Percentiles rank a stretch among this genome's conserved stretches.
Evolutionary conservation across 2,113 vertebrate genomes (phyloP).

Genomic region (Caloenas nicobarica): DNA sequence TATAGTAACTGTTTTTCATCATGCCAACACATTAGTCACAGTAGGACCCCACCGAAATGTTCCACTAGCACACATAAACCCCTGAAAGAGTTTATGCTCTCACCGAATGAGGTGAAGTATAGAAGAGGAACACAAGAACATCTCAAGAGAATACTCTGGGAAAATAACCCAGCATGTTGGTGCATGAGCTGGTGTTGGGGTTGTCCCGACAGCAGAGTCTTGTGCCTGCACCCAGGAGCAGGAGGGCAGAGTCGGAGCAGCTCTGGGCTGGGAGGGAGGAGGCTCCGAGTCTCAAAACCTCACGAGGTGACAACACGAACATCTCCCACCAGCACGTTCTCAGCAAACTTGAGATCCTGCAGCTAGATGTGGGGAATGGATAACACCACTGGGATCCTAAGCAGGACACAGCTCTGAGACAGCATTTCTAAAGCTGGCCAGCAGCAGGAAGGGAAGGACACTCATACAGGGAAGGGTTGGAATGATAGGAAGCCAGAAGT

Average conservation of each 20-base stretch:
- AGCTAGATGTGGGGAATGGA: not conserved
- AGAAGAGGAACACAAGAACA: not conserved
- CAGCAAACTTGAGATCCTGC: not conserved
- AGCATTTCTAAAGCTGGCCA: not conserved
- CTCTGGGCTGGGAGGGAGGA: not conserved
- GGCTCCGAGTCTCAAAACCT: not conserved
- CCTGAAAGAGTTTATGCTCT: not conserved
- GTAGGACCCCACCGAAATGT: not conserved
- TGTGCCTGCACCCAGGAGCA: not conserved
- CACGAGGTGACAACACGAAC: not conserved
- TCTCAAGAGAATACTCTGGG: not conserved
- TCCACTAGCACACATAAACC: not conserved
- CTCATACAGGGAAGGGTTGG: not conserved
- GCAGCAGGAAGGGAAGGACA: not conserved
- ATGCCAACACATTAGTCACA: not conserved
- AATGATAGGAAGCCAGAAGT: not conserved
- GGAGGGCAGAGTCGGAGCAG: not conserved
- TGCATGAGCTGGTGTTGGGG: rapidly evolving
- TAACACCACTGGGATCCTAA: not conserved
- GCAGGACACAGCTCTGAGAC: not conserved
- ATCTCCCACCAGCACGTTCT: not conserved
- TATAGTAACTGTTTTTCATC: not conserved
- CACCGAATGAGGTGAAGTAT: not conserved
- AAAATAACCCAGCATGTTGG: not conserved
- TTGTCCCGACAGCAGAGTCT: not conserved